phyloP scores from a whole-genome alignment of 2,113 vertebrate genomes.

The Erpornis zantholeuca region DNA sequence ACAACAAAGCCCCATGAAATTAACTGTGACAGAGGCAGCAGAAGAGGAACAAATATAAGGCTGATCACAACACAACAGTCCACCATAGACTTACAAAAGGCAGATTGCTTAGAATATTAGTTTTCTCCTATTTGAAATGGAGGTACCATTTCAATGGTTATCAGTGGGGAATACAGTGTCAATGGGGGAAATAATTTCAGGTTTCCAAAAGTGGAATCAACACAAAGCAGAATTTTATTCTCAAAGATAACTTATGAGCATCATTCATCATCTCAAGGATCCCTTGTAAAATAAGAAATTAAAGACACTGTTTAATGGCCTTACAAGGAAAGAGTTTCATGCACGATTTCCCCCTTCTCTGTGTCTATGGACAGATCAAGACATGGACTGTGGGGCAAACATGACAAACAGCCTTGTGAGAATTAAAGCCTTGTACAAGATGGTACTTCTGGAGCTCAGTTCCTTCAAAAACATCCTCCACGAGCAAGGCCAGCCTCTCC shows the following conservation, averaged over 20 bases:
- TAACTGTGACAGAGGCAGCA: background rate
- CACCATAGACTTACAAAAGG: background rate
- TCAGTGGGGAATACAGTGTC: background rate
- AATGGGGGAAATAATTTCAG: background rate
- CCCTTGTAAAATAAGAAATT: background rate
- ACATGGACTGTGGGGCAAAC: background rate
- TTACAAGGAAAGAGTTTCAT: background rate
- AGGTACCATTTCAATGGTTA: background rate
- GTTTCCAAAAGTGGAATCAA: background rate
- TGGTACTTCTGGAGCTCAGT: background rate
- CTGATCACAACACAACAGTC: background rate
- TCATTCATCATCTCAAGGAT: background rate
- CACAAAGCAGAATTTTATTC: background rate
- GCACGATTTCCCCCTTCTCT: background rate
- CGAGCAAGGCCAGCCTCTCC: background rate
- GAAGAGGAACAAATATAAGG: background rate
- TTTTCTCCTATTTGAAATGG: background rate
- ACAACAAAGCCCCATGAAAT: constrained; percentile 5
- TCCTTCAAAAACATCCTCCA: background rate
- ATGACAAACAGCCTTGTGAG: background rate
- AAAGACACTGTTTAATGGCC: background rate
- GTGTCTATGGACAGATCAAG: background rate
- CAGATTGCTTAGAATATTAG: background rate
- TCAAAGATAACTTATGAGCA: background rate
- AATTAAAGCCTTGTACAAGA: background rate